phyloP scores from a whole-genome alignment of 2,113 vertebrate genomes.

The Neotragus pygmaeus region DNA sequence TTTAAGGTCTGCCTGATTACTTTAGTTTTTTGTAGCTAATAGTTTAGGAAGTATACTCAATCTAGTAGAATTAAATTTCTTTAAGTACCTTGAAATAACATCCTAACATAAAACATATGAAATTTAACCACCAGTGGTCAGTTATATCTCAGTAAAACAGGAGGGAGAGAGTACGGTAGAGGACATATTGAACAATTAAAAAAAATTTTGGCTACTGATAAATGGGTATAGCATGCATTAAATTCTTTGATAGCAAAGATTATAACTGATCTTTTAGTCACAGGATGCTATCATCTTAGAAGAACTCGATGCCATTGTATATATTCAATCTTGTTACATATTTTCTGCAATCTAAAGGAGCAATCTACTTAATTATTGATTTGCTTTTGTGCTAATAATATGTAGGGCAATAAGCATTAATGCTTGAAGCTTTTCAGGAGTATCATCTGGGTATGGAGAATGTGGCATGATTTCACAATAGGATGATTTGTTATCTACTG shows the following conservation, averaged over 20 bases:
- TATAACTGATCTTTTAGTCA: background rate
- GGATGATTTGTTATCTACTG: background rate
- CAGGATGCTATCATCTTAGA: background rate
- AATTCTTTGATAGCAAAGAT: background rate
- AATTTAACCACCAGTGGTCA: background rate
- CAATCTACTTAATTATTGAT: background rate
- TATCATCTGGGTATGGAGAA: background rate
- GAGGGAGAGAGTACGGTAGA: background rate
- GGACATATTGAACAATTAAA: background rate
- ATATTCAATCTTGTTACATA: background rate
- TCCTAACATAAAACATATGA: background rate
- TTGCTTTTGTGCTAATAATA: background rate
- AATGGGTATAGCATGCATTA: background rate
- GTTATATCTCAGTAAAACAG: background rate
- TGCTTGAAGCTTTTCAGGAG: background rate
- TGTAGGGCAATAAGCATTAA: background rate
- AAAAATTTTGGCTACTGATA: background rate
- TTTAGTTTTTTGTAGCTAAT: slow-evolving; percentile 19
- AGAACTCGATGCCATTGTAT: background rate
- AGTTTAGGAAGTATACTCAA: background rate
- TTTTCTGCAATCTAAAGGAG: background rate
- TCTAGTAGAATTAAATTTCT: slow-evolving; percentile 17
- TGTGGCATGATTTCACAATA: background rate
- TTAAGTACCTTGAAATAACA: slow-evolving; percentile 1
- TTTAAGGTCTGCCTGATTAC: background rate